Conservation (phyloP, 1,140 invertebrate genomes). For the Papilio xuthus region DNA sequence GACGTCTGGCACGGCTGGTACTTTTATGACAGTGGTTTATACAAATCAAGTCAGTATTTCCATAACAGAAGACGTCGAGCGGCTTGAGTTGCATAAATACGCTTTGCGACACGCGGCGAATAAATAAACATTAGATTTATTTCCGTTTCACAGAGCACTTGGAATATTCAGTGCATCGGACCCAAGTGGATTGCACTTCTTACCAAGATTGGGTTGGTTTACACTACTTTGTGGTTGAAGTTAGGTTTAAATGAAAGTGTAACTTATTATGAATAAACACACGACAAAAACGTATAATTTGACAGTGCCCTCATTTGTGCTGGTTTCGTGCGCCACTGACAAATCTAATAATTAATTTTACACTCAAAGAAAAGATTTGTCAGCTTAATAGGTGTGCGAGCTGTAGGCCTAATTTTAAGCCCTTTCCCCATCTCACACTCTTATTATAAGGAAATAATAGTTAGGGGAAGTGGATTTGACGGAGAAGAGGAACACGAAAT, state of each 20-base stretch:
- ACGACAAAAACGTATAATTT: not conserved
- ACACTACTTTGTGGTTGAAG: slow-evolving; percentile 1
- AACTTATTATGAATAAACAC: too few relatives aligned
- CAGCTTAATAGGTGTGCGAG: too few relatives aligned
- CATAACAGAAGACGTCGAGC: slow-evolving; percentile 5
- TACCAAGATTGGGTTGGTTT: slow-evolving; percentile 8
- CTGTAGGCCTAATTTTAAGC: too few relatives aligned
- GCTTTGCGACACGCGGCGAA: slow-evolving; percentile 16
- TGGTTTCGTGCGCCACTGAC: not conserved
- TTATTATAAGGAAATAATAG: too few relatives aligned
- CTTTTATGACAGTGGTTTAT: not conserved
- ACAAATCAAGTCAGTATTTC: slow-evolving; percentile 8
- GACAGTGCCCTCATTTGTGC: not conserved
- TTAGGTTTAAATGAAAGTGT: too few relatives aligned
- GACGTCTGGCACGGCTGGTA: not conserved
- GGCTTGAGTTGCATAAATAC: slow-evolving; percentile 12
- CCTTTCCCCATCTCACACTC: too few relatives aligned
- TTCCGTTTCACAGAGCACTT: not conserved
- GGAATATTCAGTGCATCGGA: slow-evolving; percentile 4
- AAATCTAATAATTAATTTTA: too few relatives aligned
- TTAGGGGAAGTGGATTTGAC: too few relatives aligned
- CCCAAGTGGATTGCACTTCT: slow-evolving; percentile 19
- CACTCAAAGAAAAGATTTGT: too few relatives aligned
- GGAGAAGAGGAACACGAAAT: too few relatives aligned
- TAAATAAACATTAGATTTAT: slow-evolving; percentile 25